These are phyloP conservation scores for Drosophila ohnishii DNA, from an alignment of 1,140 invertebrate genomes.

Conservation along the genomic window DNA sequence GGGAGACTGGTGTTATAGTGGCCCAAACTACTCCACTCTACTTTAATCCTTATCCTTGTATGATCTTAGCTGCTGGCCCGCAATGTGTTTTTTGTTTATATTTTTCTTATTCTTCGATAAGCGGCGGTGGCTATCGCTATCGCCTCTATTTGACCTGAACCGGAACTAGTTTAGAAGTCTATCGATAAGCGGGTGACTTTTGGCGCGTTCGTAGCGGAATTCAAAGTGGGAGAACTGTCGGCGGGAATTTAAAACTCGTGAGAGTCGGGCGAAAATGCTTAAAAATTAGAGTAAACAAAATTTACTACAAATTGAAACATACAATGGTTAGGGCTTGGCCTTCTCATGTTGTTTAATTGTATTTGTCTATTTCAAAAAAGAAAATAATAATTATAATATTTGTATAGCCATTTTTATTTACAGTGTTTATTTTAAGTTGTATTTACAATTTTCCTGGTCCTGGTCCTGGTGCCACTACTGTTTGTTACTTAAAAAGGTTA, in stretches of 20 bases:
- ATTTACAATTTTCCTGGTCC: background rate
- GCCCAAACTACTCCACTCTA: too few relatives aligned
- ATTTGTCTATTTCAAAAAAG: background rate
- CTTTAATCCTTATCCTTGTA: too few relatives aligned
- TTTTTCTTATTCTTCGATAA: too few relatives aligned
- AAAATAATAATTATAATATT: background rate
- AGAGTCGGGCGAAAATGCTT: conserved; percentile 19
- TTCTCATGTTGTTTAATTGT: background rate
- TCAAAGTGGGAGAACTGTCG: background rate
- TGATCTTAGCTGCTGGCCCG: too few relatives aligned
- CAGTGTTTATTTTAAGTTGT: too few relatives aligned
- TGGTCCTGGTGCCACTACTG: too few relatives aligned
- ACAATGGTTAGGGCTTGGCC: background rate
- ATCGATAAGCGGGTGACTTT: background rate
- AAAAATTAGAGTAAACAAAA: conserved; percentile 20
- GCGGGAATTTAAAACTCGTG: background rate
- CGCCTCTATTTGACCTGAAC: background rate
- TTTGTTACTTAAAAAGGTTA: too few relatives aligned
- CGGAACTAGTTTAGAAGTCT: background rate
- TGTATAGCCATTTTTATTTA: background rate
- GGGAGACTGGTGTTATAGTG: too few relatives aligned
- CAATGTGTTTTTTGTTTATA: too few relatives aligned
- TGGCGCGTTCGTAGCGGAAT: conserved; percentile 3
- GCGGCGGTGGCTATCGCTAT: background rate
- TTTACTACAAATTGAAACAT: background rate